Base-by-base conservation (phyloP, 2,113 vertebrate species). In the Pipra filicauda region DNA sequence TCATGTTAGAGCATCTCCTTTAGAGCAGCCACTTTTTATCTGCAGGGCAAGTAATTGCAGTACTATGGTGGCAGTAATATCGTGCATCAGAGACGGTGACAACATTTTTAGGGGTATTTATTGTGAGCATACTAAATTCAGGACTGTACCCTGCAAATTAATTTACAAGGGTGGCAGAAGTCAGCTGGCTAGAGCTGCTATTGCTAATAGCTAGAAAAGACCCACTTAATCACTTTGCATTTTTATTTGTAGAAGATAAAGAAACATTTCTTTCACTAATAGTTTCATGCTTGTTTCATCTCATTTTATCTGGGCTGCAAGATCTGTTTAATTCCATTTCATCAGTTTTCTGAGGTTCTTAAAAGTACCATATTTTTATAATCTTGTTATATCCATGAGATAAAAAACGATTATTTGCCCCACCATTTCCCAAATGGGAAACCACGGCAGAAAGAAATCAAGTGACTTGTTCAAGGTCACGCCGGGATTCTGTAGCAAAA, bases 281-380 rank as follows among this genome's bases (percentile, higher is more conserved):
- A 96, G 91, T 91, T 95, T 86, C 82, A 74, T 80, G 85, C 74
- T 87, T 85, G 74, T 82, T 97, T 89, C 92, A 94, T 95, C 72
- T 94, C 64, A 84, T 96, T 96, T 95, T 64, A 90, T 87, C 76
- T 2, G 0, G 85, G 46, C n/a, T 78, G 82, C 82, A 88, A 54
- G 92, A 92, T 91, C 90, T 94, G 57, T 96, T 93, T 96, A 90
- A 96, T 96, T 94, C 92, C 72, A 96, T 95, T 96, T 91, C 35
- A 86, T 81, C 88, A 22, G 64, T 94, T 94, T 96, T 92, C 82
- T 90, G 87, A 91, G 85, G 93, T 80, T 93, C 91, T 96, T 81
- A 88, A 88, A 94, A 97, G 90, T 92, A 95, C 79, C 93, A 95
- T 95, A 96, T 96, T 96, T 96, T 97, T 85, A 94, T 94, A 95